phyloP scores from a whole-genome alignment of 1,140 invertebrate species.

The Drosophila sucinea region DNA sequence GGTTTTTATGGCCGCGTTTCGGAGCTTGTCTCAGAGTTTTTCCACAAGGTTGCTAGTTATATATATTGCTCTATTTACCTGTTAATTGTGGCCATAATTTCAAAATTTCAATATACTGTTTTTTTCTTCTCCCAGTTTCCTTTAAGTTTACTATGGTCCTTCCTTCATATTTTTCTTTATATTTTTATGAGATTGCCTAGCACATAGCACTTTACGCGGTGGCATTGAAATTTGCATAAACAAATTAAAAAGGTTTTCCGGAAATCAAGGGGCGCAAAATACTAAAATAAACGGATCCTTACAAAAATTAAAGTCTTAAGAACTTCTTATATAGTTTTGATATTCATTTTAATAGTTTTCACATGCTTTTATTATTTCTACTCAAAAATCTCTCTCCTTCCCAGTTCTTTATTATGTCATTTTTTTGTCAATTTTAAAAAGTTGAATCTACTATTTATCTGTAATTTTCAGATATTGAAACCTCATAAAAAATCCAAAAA shows the following conservation, averaged over 20 bases:
- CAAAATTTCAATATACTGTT: conserved; percentile 35
- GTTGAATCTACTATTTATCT: no score
- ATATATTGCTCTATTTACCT: conserved; percentile 58
- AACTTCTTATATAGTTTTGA: no score
- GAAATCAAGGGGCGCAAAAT: no score
- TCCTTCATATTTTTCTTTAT: background rate
- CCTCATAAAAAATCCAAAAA: no score
- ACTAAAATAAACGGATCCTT: no score
- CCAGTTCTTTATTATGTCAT: no score
- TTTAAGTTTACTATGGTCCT: background rate
- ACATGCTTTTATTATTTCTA: no score
- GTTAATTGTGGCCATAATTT: conserved; percentile 68
- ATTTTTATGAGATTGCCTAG: conserved; percentile 34
- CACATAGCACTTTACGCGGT: background rate
- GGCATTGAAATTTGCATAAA: background rate
- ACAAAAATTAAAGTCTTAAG: no score
- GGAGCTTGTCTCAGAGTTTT: conserved; percentile 33
- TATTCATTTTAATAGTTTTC: no score
- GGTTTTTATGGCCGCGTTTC: conserved; percentile 59
- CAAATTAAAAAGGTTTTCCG: background rate
- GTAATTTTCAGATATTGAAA: no score
- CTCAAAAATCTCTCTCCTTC: no score
- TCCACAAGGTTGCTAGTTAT: conserved; percentile 56
- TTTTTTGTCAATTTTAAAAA: no score
- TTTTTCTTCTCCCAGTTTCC: background rate